Conservation (phyloP, 2,797 vertebrate genomes). For the Saguinus oedipus region DNA sequence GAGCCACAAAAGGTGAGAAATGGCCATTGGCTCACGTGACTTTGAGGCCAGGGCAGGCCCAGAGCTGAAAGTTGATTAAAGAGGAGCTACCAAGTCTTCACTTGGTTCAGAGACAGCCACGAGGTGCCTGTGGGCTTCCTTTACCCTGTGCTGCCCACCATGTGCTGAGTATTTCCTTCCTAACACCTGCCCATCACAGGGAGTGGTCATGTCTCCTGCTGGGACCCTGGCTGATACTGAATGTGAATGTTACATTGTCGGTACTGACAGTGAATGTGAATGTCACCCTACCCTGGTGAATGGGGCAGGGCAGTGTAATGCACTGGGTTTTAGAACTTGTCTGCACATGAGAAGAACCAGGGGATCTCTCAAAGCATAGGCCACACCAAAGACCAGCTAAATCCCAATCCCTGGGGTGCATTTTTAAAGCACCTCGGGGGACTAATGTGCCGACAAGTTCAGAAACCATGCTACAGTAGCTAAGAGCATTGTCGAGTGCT, state of each 20-base stretch:
- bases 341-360: background rate
- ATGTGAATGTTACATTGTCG: background rate
- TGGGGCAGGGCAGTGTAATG: background rate
- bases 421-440: background rate
- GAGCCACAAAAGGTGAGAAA: background rate
- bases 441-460: background rate
- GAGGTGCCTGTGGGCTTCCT: background rate
- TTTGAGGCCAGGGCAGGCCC: background rate
- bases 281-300: background rate
- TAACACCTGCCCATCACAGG: rapidly evolving
- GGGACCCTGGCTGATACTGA: background rate
- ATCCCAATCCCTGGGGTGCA: background rate
- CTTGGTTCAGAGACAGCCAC: background rate
- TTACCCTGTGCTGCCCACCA: background rate
- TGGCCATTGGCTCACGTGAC: rapidly evolving
- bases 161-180: background rate
- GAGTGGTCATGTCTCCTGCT: rapidly evolving
- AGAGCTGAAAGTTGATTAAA: rapidly evolving
- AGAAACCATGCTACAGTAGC: background rate
- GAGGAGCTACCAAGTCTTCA: background rate
- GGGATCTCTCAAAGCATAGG: background rate
- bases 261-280: background rate
- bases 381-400: background rate
- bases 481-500: background rate
- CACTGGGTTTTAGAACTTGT: background rate